Evolutionary conservation across 2,888 invertebrate species (phyloP).

Genomic region (Rhingia campestris): DNA sequence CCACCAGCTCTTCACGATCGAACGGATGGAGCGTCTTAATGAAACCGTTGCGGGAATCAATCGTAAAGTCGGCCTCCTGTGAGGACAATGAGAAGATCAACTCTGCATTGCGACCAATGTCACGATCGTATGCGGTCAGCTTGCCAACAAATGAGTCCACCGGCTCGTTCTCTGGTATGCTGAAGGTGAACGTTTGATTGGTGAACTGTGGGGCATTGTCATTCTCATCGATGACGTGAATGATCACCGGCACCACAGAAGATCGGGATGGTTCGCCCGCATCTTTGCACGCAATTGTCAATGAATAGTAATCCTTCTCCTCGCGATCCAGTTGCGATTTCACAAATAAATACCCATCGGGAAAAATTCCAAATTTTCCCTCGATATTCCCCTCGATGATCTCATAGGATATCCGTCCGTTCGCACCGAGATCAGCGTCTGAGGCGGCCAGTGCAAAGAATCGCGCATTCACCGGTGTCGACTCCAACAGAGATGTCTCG

Average conservation of each 20-base stretch:
- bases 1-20: slow-evolving; percentile 94
- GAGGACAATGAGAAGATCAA: slow-evolving; percentile 90
- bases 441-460: slow-evolving; percentile 95
- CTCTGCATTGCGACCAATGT: slow-evolving; percentile 96
- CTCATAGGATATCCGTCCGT: slow-evolving; percentile 90
- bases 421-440: slow-evolving; percentile 92
- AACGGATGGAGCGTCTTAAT: slow-evolving; percentile 93
- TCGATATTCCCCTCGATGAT: slow-evolving; percentile 94
- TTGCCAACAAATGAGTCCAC: slow-evolving; percentile 96
- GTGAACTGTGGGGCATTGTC: slow-evolving; percentile 97
- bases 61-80: slow-evolving; percentile 91
- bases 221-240: slow-evolving; percentile 97
- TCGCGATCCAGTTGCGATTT: slow-evolving; percentile 94
- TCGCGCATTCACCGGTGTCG: slow-evolving; percentile 94
- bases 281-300: slow-evolving; percentile 93
- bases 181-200: slow-evolving; percentile 94
- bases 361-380: slow-evolving; percentile 95
- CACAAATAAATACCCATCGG: slow-evolving; percentile 96
- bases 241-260: slow-evolving; percentile 94
- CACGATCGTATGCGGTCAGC: slow-evolving; percentile 93
- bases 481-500: slow-evolving; percentile 95
- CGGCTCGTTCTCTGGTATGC: slow-evolving; percentile 93
- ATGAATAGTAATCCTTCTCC: slow-evolving; percentile 94
- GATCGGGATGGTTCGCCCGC: slow-evolving; percentile 90
- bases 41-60: slow-evolving; percentile 95